These are phyloP conservation scores for Limnephilus auricula DNA, from an alignment of 2,888 invertebrate genomes.

Conservation along the genomic window DNA sequence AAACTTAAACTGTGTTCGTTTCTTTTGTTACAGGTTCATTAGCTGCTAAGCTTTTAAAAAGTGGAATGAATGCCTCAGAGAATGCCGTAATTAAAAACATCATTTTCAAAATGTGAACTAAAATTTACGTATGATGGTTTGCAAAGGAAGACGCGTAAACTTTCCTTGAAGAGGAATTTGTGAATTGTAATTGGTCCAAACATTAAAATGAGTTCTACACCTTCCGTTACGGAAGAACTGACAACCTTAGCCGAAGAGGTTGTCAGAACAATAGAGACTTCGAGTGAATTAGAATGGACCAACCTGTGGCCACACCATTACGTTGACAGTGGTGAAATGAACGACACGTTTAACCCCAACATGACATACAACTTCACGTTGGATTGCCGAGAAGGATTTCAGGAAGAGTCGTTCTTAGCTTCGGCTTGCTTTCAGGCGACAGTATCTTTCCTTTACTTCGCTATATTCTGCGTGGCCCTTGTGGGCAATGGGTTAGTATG, in stretches of 20 bases:
- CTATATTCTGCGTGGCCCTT: slow-evolving; percentile 80
- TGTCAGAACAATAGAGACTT: neutral
- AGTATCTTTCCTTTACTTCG: slow-evolving; percentile 80
- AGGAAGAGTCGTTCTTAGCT: slow-evolving; percentile 52
- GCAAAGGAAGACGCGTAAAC: neutral
- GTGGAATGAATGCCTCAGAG: neutral
- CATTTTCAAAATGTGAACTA: neutral
- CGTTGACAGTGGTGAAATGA: neutral
- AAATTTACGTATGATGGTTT: neutral
- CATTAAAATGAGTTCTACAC: slow-evolving; percentile 6
- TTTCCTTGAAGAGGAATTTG: neutral
- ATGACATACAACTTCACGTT: neutral
- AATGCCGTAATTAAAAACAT: neutral
- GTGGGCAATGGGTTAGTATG: slow-evolving; percentile 84
- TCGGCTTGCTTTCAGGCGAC: slow-evolving; percentile 75
- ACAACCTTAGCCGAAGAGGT: slow-evolving; percentile 11
- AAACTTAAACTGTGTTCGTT: neutral
- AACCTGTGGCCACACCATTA: slow-evolving; percentile 11
- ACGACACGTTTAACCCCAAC: slow-evolving; percentile 23
- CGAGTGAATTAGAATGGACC: slow-evolving; percentile 22
- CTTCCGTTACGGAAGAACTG: neutral
- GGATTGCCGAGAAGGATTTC: slow-evolving; percentile 48
- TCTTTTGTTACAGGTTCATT: neutral
- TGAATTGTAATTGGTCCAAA: neutral
- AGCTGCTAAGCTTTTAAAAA: neutral